A percentile compares a stretch with the other conserved stretches of the same genome.
phyloP scores from a whole-genome alignment of 2,888 invertebrate genomes.

The Perizoma affinitatum region DNA sequence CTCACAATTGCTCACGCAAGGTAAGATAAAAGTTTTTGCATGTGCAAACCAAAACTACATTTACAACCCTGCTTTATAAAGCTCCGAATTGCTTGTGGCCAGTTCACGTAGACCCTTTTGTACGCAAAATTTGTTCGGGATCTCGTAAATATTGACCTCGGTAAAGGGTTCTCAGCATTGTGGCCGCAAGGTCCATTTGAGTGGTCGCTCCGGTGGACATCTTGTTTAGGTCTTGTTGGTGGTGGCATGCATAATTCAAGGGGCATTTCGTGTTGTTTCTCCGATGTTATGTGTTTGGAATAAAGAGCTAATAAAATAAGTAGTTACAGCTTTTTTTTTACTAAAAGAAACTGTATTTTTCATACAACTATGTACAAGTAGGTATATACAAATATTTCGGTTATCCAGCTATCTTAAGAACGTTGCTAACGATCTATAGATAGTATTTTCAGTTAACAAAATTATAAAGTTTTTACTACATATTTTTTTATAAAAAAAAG shows the following conservation, averaged over 20 bases:
- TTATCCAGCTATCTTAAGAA: no score
- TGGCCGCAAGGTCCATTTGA: conserved; percentile 41
- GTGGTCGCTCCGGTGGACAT: conserved; percentile 38
- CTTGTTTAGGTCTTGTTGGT: conserved; percentile 37
- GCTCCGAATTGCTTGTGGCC: conserved; percentile 5
- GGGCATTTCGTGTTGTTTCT: conserved; percentile 27
- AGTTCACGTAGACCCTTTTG: conserved; percentile 29
- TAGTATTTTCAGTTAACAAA: no score
- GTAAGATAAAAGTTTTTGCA: neutral
- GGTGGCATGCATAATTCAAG: conserved; percentile 42
- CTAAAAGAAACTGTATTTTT: neutral
- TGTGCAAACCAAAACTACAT: conserved; percentile 22
- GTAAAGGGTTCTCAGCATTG: conserved; percentile 59
- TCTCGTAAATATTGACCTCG: conserved; percentile 67
- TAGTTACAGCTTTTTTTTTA: neutral
- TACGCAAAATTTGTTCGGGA: conserved; percentile 58
- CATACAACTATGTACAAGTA: no score
- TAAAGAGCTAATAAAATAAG: neutral
- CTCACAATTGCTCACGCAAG: conserved; percentile 1
- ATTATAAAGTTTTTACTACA: no score
- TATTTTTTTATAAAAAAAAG: no score
- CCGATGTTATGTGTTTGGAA: conserved; percentile 19
- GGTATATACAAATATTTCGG: no score
- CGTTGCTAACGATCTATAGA: no score
- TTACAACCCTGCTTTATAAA: conserved; percentile 13